These are phyloP conservation scores for Chionoecetes opilio DNA, from an alignment of 1,140 invertebrate genomes.

Conservation along the genomic window DNA sequence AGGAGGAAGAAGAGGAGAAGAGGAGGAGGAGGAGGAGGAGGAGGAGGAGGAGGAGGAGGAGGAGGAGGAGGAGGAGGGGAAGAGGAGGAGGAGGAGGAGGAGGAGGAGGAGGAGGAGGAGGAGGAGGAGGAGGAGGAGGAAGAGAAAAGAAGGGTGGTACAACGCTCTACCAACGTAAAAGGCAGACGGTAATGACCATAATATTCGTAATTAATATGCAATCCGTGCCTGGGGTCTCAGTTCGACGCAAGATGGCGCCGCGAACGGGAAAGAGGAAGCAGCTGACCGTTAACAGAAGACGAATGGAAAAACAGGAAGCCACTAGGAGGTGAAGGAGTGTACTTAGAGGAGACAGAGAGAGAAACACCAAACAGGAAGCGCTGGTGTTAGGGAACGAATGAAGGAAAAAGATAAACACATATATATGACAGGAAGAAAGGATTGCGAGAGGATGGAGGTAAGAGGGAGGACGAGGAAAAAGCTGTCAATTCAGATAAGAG, in stretches of 20 bases:
- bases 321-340: not conserved
- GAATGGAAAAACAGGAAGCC: conserved; percentile 15
- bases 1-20: not conserved
- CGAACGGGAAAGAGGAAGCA: conserved; percentile 2
- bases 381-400: no score
- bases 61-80: not conserved
- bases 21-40: not conserved
- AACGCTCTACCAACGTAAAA: conserved; percentile 40
- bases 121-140: not conserved
- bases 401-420: no score
- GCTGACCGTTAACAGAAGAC: not conserved
- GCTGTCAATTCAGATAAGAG: no score
- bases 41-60: not conserved
- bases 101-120: not conserved
- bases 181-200: conserved; percentile 62
- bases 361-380: no score
- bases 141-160: not conserved
- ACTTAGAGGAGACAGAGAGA: no score
- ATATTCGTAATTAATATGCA: conserved; percentile 72
- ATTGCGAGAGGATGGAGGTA: not conserved
- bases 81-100: not conserved
- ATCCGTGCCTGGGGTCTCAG: conserved; percentile 49
- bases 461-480: conserved; percentile 3
- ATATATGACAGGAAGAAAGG: not conserved
- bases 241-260: conserved; percentile 42